These are phyloP conservation scores for Dipodomys ordii DNA, from an alignment of 2,113 vertebrate genomes.

Conservation along the genomic window DNA sequence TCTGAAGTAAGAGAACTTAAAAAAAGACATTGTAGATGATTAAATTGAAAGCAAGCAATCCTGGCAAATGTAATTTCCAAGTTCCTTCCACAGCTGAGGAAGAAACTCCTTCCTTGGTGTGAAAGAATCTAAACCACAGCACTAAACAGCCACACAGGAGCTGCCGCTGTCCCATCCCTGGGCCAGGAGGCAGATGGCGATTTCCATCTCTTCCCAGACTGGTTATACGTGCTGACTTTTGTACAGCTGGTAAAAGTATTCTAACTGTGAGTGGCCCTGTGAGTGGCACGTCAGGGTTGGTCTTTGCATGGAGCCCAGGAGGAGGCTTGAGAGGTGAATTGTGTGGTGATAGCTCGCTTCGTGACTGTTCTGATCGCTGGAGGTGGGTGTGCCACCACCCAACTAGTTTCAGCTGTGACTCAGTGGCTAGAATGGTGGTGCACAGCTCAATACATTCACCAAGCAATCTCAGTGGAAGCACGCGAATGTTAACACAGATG, in stretches of 20 bases:
- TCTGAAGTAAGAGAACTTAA: background rate
- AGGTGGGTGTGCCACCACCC: background rate
- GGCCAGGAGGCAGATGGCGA: rapidly evolving
- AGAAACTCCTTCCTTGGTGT: background rate
- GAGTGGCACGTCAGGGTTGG: no score
- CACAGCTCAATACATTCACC: no score
- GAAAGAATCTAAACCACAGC: background rate
- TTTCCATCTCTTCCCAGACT: no score
- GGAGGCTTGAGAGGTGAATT: background rate
- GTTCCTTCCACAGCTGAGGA: background rate
- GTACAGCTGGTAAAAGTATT: background rate
- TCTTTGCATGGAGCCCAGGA: background rate
- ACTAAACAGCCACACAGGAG: background rate
- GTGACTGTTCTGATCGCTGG: background rate
- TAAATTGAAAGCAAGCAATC: background rate
- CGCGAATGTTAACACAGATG: no score
- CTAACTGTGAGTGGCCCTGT: rapidly evolving
- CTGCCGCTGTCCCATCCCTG: background rate
- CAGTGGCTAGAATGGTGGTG: no score
- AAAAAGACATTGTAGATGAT: background rate
- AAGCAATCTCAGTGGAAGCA: no score
- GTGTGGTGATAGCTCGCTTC: background rate
- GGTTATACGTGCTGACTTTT: background rate
- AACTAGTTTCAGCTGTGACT: background rate
- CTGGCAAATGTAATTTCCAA: background rate